These are phyloP conservation scores for Solen grandis DNA, from an alignment of 1,140 invertebrate species.

Conservation along the genomic window DNA sequence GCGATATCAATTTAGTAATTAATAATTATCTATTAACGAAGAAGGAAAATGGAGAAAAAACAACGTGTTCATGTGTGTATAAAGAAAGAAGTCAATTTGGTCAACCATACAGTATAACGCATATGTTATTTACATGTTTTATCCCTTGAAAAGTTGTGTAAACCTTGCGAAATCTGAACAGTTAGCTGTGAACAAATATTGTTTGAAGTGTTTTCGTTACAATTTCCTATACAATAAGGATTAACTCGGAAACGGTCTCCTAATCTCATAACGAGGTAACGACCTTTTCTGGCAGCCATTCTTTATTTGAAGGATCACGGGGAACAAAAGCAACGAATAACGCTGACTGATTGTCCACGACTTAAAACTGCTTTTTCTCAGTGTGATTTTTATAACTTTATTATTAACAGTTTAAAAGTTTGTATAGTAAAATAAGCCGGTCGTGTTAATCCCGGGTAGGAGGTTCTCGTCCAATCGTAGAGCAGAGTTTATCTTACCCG, in stretches of 20 bases:
- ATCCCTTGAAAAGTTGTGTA: constrained; percentile 20
- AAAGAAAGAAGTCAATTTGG: no score
- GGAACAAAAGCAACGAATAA: not conserved
- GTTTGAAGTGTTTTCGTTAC: constrained; percentile 40
- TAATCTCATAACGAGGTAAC: constrained; percentile 55
- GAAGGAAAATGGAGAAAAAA: no score
- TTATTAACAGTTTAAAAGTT: no score
- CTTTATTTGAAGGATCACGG: not conserved
- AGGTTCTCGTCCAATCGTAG: not conserved
- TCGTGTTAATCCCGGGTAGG: not conserved
- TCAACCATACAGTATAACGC: no score
- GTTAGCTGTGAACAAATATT: constrained; percentile 38
- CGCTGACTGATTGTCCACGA: not conserved
- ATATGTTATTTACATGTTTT: no score
- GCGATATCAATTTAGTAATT: no score
- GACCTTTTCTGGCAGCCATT: not conserved
- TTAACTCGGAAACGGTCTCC: constrained; percentile 21
- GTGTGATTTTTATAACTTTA: no score
- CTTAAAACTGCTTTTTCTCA: not conserved
- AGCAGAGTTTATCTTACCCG: no score
- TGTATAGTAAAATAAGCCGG: not conserved
- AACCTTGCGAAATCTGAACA: constrained; percentile 25
- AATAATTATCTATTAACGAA: no score
- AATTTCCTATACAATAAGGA: constrained; percentile 46
- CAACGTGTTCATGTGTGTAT: no score